Evolutionary conservation across 2,888 invertebrate species (phyloP), one percentile per base, ranked within the genome.

Genomic region (Cistogaster globosa): DNA sequence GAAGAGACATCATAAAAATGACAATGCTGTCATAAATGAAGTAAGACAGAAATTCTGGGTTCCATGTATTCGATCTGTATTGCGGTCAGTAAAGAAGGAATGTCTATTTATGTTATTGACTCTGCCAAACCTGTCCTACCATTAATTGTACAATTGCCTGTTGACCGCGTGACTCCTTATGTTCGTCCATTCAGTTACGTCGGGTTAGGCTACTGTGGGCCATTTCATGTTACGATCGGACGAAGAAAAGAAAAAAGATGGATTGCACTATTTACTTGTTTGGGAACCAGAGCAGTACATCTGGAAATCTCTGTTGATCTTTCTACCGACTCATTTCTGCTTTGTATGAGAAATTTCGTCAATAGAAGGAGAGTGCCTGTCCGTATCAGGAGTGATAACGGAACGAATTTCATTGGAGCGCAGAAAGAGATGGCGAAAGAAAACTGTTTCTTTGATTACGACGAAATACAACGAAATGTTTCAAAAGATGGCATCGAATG

Each of bases 191-290:
- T 88, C 42, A 76, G 77, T 2, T 87, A 88, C 53, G 86, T 87
- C 11, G 88, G 87, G 0, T 26, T 88, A 3, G 88, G 88, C 63
- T 88, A 83, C 55, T 88, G 86, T 26, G 87, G 87, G 5, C 87
- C 87, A 7, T 67, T 86, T 53, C 55, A 48, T 26, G 48, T 87
- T 12, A 36, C 82, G 14, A 83, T 87, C 22, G 87, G 87, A 12
- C 81, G 87, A 14, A 67, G 87, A 51, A 45, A 42, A 8, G 86
- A 87, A 86, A 38, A 80, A 8, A 32, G 86, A 20, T 88, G 86
- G 86, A 80, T 87, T 7, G 84, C 86, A 0, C 26, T 82, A 22
- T 76, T 63, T 45, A 79, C 67, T 14, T 84, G 76, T 63, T 65
- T 76, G 5, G 65, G 36, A 26, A 76, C 76, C 14, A 18, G 87